Conservation (phyloP, 2,888 invertebrate species). For the Cryptocheilus praepositus region DNA sequence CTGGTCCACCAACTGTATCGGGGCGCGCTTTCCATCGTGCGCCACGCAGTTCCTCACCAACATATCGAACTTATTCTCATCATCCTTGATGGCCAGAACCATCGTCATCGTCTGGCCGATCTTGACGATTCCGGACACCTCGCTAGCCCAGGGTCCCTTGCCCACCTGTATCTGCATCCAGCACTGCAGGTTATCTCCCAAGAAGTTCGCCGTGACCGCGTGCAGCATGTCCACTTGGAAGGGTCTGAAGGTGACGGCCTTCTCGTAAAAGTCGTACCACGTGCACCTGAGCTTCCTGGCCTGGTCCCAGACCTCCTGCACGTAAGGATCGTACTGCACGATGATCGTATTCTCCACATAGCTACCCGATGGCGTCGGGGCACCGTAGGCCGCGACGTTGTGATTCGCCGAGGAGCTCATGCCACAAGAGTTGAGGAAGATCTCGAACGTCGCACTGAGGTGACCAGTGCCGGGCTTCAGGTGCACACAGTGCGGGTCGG, state of each 20-base stretch:
- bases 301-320: conserved; percentile 97
- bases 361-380: conserved; percentile 92
- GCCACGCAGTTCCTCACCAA: conserved; percentile 95
- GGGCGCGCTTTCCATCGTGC: conserved; percentile 94
- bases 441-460: conserved; percentile 93
- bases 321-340: conserved; percentile 95
- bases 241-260: conserved; percentile 94
- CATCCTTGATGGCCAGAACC: conserved; percentile 96
- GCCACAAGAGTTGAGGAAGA: conserved; percentile 94
- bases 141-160: conserved; percentile 97
- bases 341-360: conserved; percentile 97
- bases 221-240: conserved; percentile 98
- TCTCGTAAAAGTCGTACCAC: conserved; percentile 97
- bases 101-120: conserved; percentile 98
- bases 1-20: conserved; percentile 94
- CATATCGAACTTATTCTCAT: conserved; percentile 97
- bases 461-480: conserved; percentile 93
- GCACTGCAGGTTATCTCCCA: conserved; percentile 95
- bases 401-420: conserved; percentile 95
- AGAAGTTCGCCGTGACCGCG: conserved; percentile 95
- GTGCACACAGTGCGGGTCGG: conserved; percentile 93
- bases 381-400: conserved; percentile 88
- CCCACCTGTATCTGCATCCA: conserved; percentile 99
- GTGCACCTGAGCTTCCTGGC: conserved; percentile 94
- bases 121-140: conserved; percentile 96